phyloP scores from a whole-genome alignment of 2,797 vertebrate genomes.

The Pseudocheirus occidentalis region DNA sequence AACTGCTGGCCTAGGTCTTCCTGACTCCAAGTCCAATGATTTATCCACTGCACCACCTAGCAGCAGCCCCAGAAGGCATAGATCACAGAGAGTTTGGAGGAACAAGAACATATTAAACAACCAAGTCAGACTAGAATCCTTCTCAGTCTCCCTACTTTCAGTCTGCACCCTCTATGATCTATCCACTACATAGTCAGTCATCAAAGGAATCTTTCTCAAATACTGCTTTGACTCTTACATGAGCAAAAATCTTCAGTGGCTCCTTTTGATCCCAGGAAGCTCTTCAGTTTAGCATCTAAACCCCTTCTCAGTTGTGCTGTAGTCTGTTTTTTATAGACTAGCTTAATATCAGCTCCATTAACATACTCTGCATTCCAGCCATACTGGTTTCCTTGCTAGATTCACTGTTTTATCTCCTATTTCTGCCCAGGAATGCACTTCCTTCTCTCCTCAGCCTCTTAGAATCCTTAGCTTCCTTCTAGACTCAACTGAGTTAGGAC shows the following conservation, averaged over 20 bases:
- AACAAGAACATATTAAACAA: background rate
- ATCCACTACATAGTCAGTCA: background rate
- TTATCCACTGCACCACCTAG: background rate
- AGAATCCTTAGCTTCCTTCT: background rate
- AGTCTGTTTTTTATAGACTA: background rate
- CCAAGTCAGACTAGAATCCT: background rate
- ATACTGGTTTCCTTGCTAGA: background rate
- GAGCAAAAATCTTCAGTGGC: background rate
- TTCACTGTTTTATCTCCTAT: too few relatives aligned
- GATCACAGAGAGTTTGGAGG: background rate
- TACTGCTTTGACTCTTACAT: background rate
- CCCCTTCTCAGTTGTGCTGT: background rate
- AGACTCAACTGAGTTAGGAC: background rate
- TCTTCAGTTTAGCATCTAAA: background rate
- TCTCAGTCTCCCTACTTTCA: background rate
- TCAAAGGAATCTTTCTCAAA: background rate
- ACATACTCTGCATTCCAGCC: background rate
- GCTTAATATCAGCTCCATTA: background rate
- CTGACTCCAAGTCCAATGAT: background rate
- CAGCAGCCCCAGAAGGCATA: background rate
- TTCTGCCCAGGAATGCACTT: background rate
- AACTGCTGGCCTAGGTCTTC: too few relatives aligned
- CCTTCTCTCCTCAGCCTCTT: background rate
- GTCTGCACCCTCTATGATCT: background rate
- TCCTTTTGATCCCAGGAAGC: background rate